Conservation (phyloP, 2,113 vertebrate species). For the Felis chaus region DNA sequence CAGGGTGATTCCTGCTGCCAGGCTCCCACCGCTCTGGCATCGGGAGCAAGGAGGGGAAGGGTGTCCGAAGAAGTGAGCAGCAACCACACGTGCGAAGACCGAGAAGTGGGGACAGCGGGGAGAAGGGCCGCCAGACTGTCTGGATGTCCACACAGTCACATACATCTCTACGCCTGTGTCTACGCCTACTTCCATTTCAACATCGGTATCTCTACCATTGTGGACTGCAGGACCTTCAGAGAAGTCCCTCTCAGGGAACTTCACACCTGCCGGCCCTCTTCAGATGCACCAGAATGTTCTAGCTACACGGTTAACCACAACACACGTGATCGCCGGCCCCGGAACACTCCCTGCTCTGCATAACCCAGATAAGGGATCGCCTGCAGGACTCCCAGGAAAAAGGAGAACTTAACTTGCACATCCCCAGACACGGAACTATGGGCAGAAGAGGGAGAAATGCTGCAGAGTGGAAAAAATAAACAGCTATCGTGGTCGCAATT, state of each 20-base stretch:
- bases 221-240: background rate
- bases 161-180: background rate
- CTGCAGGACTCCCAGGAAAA: background rate
- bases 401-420: background rate
- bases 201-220: background rate
- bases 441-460: background rate
- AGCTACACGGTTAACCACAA: rapidly evolving
- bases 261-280: no score
- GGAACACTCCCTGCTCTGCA: no score
- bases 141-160: rapidly evolving
- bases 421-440: background rate
- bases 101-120: background rate
- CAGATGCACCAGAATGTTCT: background rate
- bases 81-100: background rate
- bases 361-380: background rate
- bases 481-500: rapidly evolving
- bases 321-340: rapidly evolving
- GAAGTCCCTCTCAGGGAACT: background rate
- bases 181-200: background rate
- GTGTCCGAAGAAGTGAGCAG: background rate
- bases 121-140: no score
- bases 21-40: background rate
- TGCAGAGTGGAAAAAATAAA: background rate
- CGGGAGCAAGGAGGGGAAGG: background rate
- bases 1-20: background rate